A percentile compares a stretch with the other conserved stretches of the same genome.
Conservation (phyloP, 2,888 invertebrate genomes). For the Yponomeuta plumbellus region DNA sequence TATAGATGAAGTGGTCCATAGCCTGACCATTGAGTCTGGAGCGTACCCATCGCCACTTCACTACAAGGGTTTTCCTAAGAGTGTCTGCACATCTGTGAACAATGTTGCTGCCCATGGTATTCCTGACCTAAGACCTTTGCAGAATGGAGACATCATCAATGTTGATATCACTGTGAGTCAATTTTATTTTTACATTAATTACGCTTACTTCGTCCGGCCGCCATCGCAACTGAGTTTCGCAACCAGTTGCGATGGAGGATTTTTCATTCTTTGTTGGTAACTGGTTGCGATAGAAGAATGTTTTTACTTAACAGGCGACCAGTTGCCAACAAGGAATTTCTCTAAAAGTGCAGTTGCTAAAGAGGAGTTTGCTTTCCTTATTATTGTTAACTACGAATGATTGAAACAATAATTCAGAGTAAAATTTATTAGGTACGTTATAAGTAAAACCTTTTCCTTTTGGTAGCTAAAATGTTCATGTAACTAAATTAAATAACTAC, state of each 20-base stretch:
- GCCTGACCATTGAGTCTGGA: slow-evolving; percentile 79
- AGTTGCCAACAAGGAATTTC: too few relatives aligned
- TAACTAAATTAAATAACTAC: too few relatives aligned
- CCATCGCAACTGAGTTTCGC: not conserved
- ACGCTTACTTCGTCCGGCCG: not conserved
- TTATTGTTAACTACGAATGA: too few relatives aligned
- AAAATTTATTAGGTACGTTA: too few relatives aligned
- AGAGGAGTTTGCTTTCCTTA: too few relatives aligned
- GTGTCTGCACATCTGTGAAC: slow-evolving; percentile 93
- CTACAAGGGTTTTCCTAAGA: slow-evolving; percentile 91
- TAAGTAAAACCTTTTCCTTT: too few relatives aligned
- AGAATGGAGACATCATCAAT: slow-evolving; percentile 92
- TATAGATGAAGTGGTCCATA: slow-evolving; percentile 86
- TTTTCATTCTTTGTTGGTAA: slow-evolving; percentile 1
- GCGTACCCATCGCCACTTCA: slow-evolving; percentile 94
- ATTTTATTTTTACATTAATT: not conserved
- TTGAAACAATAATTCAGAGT: too few relatives aligned
- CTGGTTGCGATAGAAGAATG: too few relatives aligned
- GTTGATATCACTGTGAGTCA: slow-evolving; percentile 90
- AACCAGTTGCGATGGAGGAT: slow-evolving; percentile 5
- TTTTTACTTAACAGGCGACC: too few relatives aligned
- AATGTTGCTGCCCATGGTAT: slow-evolving; percentile 96
- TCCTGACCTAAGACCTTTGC: slow-evolving; percentile 87
- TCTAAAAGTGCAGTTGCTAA: too few relatives aligned
- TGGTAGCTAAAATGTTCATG: too few relatives aligned